Evolutionary conservation across 2,888 invertebrate genomes (phyloP), one percentile per base, ranked within the genome.

Genomic region (Leptopterna dolabrata): DNA sequence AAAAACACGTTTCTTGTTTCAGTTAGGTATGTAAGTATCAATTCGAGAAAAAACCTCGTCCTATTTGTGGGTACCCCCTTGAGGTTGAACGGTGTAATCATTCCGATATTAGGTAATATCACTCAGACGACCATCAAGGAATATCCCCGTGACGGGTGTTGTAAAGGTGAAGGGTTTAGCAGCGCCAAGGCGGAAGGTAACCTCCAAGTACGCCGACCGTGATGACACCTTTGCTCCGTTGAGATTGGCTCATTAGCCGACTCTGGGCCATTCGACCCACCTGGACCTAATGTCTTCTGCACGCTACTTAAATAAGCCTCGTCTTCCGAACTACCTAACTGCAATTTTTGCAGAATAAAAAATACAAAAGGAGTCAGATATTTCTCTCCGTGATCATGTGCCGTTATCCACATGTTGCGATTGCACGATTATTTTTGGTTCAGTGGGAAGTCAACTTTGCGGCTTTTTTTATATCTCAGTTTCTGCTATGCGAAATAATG

Each of bases 141-240:
- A 63, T 24, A 63, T 24, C 63, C 27, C 63, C n/a, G 63, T 63
- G 63, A 63, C 63, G 63, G 63, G 19, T 63, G 63, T 11, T 63
- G 63, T 24, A 63, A 63, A 63, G 24, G 63, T 63, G 63, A 63
- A 63, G 63, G 63, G 63, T 63, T 63, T 63, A 63, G 24, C 24
- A 63, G 55, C 63, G 24, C 63, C 63, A 24, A 24, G 24, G 63
- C 24, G 36, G 36, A 11, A 9, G 63, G 24, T 55, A 24, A 63
- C 63, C 63, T 63, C 63, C 24, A 55, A 55, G 63, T 24, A 63
- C 27, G 7, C 63, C 63, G 11, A 27, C 63, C 63, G 63, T 63
- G 63, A 63, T 63, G 63, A 63, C 63, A 63, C 63, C 63, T 63
- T 63, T 24, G 63, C 63, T 63, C 63, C 63, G 24, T 63, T 63